These are phyloP conservation scores for Illadopsis cleaveri DNA, from an alignment of 2,113 vertebrate species.

Conservation along the genomic window DNA sequence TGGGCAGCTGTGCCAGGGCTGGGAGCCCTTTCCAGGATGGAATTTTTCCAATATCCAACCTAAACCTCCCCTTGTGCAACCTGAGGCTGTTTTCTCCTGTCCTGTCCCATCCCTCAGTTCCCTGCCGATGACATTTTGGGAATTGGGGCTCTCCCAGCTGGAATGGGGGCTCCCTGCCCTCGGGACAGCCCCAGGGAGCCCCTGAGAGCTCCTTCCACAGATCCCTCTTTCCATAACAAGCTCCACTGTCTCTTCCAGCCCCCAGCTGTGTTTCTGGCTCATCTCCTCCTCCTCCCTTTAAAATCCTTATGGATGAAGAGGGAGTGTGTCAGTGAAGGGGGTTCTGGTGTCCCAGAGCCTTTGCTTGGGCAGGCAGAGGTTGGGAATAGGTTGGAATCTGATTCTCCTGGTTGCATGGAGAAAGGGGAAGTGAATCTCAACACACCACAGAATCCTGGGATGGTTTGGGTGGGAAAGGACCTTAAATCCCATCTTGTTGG, in stretches of 20 bases:
- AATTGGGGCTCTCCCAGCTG: not conserved
- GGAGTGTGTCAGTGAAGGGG: not conserved
- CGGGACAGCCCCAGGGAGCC: not conserved
- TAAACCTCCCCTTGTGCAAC: not conserved
- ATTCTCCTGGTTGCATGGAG: fast-evolving
- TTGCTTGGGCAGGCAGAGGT: not conserved
- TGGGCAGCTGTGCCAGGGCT: not conserved
- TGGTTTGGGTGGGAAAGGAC: not conserved
- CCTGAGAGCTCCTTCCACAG: not conserved
- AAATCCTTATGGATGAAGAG: not conserved
- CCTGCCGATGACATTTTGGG: not conserved
- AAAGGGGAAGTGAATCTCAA: not conserved
- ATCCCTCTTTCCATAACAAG: not conserved
- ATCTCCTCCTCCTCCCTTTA: not conserved
- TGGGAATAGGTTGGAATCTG: not conserved
- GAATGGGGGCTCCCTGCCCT: not conserved
- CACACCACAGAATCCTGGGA: not conserved
- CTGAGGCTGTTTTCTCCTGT: not conserved
- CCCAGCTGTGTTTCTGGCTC: not conserved
- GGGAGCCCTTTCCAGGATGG: not conserved
- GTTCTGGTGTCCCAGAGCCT: not conserved
- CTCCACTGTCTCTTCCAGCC: not conserved
- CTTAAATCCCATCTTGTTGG: not conserved
- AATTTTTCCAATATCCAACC: not conserved
- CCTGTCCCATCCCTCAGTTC: not conserved